A percentile compares a stretch with the other conserved stretches of the same genome.
Evolutionary conservation across 37 sponge, comb jelly and placozoan genomes (phyloP).

Genomic region (Halisarca cf. caerulea): DNA sequence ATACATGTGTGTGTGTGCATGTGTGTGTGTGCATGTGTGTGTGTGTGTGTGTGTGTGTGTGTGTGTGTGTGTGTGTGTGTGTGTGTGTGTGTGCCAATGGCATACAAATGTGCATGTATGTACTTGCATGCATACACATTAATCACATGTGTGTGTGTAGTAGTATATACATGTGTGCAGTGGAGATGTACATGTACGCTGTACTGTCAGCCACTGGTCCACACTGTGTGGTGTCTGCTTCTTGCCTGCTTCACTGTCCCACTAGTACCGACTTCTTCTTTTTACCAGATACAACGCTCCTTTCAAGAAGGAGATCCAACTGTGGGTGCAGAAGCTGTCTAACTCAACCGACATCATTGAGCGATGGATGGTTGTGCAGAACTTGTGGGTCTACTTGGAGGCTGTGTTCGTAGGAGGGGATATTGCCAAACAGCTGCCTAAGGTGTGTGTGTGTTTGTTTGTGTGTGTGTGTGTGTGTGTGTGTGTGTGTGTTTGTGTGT

Average conservation of each 20-base stretch:
- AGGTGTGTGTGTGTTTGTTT: constrained; percentile 36
- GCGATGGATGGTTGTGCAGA: constrained; percentile 98
- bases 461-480: no score
- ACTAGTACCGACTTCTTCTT: no score
- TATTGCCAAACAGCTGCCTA: constrained; percentile 99
- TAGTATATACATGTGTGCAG: not conserved
- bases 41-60: not conserved
- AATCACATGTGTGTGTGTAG: no score
- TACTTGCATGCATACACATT: not conserved
- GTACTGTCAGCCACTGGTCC: not conserved
- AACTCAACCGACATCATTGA: constrained; percentile 96
- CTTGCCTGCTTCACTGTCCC: no score
- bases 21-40: no score
- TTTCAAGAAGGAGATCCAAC: constrained; percentile 97
- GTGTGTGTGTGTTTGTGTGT: not conserved
- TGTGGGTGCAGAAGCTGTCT: constrained; percentile 96
- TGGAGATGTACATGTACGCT: not conserved
- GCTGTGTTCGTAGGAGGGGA: constrained; percentile 99
- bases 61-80: no score
- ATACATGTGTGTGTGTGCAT: not conserved
- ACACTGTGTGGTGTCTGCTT: no score
- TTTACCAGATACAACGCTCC: constrained; percentile 95
- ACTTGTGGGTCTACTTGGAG: constrained; percentile 99
- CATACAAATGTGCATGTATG: not conserved
- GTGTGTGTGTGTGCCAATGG: not conserved